phyloP scores from a whole-genome alignment of 2,888 invertebrate species.

The Dolichopus griseipennis region DNA sequence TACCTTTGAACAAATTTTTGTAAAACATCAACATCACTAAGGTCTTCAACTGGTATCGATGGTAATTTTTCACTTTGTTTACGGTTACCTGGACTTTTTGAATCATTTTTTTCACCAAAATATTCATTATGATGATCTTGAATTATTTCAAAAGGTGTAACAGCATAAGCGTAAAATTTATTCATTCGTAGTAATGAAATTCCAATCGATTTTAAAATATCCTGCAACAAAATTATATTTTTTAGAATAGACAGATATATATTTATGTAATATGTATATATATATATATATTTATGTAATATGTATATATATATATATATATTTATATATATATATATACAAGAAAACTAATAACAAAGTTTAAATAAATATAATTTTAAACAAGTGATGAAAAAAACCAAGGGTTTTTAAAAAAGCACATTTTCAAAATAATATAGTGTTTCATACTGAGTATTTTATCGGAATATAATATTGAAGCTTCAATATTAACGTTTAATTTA shows the following conservation, averaged over 20 bases:
- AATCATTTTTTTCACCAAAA: neutral
- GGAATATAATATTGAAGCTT: too few species aligned
- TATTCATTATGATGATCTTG: conserved; percentile 26
- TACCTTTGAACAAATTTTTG: conserved; percentile 75
- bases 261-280: too few species aligned
- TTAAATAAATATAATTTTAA: too few species aligned
- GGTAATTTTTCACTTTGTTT: conserved; percentile 27
- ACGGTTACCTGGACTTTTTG: neutral
- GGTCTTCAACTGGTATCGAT: conserved; percentile 42
- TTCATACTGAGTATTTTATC: too few species aligned
- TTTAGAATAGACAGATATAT: neutral
- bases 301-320: too few species aligned
- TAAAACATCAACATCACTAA: conserved; percentile 58
- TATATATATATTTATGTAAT: too few species aligned
- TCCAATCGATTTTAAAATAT: conserved; percentile 36
- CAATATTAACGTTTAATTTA: too few species aligned
- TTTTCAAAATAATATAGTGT: too few species aligned
- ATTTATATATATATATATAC: too few species aligned
- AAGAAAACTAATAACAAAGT: too few species aligned
- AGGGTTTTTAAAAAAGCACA: too few species aligned
- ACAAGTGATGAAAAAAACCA: too few species aligned
- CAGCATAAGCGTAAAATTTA: conserved; percentile 40
- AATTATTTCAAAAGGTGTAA: conserved; percentile 41
- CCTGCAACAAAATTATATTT: conserved; percentile 24
- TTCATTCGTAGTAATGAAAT: conserved; percentile 39